A percentile compares a stretch with the other conserved stretches of the same genome.
phyloP scores from a whole-genome alignment of 2,888 invertebrate genomes.

The Philaethria dido region DNA sequence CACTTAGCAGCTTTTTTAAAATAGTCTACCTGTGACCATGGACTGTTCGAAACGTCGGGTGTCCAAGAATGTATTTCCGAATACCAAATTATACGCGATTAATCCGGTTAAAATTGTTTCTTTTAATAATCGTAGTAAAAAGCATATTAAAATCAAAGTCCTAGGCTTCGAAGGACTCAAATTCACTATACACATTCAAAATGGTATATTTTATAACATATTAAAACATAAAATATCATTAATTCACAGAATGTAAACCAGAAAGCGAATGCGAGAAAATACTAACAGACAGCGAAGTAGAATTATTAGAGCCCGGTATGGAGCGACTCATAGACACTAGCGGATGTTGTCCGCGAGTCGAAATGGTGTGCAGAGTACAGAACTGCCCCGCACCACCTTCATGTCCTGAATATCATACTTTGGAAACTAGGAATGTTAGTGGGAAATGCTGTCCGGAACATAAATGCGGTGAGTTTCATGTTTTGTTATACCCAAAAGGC shows the following conservation, averaged over 20 bases:
- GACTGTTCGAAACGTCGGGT: too few species aligned
- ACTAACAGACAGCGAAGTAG: constrained; percentile 66
- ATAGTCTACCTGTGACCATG: too few species aligned
- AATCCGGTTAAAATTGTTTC: too few species aligned
- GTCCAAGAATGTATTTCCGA: too few species aligned
- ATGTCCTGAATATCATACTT: constrained; percentile 85
- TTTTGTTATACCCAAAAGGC: too few species aligned
- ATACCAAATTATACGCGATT: too few species aligned
- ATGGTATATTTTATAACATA: too few species aligned
- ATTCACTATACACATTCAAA: too few species aligned
- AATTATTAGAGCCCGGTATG: constrained; percentile 85
- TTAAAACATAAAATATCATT: background rate
- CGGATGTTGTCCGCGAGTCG: constrained; percentile 89
- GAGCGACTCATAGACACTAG: constrained; percentile 66
- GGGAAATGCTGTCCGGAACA: constrained; percentile 87
- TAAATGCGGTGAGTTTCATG: constrained; percentile 85
- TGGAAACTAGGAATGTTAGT: constrained; percentile 56
- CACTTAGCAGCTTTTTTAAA: too few species aligned
- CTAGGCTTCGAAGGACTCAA: too few species aligned
- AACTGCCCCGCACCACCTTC: constrained; percentile 85
- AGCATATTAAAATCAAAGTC: too few species aligned
- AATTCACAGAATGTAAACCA: constrained; percentile 87
- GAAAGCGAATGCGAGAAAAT: constrained; percentile 86
- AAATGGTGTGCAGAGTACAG: constrained; percentile 84
- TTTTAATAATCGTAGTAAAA: too few species aligned